Base-by-base conservation (phyloP, 2,888 invertebrate species). In the Pachymerium ferrugineum region DNA sequence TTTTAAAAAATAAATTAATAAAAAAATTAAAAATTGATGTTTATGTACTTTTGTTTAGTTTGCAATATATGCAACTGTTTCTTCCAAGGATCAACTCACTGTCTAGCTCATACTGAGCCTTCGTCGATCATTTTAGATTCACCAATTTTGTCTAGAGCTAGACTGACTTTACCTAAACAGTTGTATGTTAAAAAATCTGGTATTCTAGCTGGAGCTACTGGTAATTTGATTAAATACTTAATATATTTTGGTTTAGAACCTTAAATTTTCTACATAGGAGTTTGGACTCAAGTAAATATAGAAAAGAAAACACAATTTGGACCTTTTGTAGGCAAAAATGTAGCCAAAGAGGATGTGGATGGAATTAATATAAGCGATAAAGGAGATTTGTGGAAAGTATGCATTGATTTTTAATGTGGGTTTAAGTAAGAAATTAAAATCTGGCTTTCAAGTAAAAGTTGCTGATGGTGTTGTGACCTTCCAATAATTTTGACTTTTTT, bases 241-340 rank as follows among this genome's bases (percentile, higher is more conserved):
- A 22, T 12, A 22, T 12, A 54, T 54, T 12, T 22, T 33, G 33
- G n/a, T 54, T 54, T 22, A 35, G 14, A 35, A 10, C 10, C 8
- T 35, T 14, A 8, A 5, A 54, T 54, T 54, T 54, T 22, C 16
- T 30, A n/a, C n/a, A n/a, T 31, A 70, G 70, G 70, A 6, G 70
- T 70, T 22, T 31, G 70, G 14, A 33, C 70, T n/a, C 25, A 22
- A 29, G 12, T 22, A n/a, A n/a, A 8, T 5, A 5, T 70, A 3
- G 33, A 70, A 16, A 33, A 70, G 33, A 70, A 70, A 70, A 31
- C 70, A 6, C 70, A 70, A 31, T 70, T 70, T 33, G 70, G 70
- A 5, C 70, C 70, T 14, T n/a, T 70, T 12, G 22, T 70, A 10
- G 70, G 70, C 30, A 70, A 70, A 70, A 31, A 6, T 6, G 16